Base-by-base conservation (phyloP, 2,113 vertebrate genomes). In the Nansenia antarctica region DNA sequence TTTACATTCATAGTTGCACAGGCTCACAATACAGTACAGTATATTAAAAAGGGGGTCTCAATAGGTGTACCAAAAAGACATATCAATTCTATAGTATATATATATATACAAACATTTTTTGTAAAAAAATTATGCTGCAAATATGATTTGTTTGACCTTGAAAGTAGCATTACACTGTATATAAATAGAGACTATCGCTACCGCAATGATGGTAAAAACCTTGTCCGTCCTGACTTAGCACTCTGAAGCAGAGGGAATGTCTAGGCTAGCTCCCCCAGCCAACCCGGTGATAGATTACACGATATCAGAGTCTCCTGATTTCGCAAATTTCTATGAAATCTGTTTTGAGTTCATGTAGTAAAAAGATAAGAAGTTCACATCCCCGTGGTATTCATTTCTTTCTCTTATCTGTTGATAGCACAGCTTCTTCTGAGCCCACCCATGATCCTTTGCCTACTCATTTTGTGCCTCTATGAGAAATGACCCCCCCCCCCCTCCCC, bases 321-420 rank as follows among this genome's bases (percentile, higher is more conserved):
- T 86, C 83, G 78, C 83, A 89, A 85, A 87, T 90, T 87, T 88
- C 76, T 85, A 80, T 88, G 82, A 88, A 88, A 87, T 87, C 82
- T 87, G 87, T 82, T 74, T 62, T 9, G 79, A 82, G 83, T 73
- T 81, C 57, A 82, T 22, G 81, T 82, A 86, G 75, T 67, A 79
- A 59, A n/a, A 63, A 81, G 88, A 90, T 91, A 91, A 92, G 85
- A 53, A 37, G 60, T 70, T 49, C 12, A 15, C 55, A 65, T 66
- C 82, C 84, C 86, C 85, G 83, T 86, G 63, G 77, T 75, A 85
- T 86, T 87, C 78, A 92, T 91, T 86, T 83, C 82, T 90, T 91
- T 88, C 81, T 84, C 76, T 91, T 92, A 91, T 92, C 90, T 86
- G 81, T 77, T 81, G 85, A 82, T 88, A 58, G 15, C 20, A n/a